These are phyloP conservation scores for Chunga burmeisteri DNA, from an alignment of 2,113 vertebrate species.

Conservation along the genomic window DNA sequence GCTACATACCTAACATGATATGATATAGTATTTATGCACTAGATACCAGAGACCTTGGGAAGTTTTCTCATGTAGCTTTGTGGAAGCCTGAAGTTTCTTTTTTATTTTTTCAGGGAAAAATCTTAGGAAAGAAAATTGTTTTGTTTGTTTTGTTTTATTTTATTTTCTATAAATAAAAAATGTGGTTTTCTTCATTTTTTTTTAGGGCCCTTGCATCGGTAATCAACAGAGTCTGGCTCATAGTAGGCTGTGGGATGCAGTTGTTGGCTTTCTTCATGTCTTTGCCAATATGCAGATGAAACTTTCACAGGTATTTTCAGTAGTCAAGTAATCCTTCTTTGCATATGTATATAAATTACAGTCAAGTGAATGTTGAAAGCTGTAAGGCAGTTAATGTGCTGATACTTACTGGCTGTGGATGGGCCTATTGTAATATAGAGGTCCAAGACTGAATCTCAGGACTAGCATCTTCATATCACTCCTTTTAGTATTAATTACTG, in stretches of 20 bases:
- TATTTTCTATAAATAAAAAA: neutral
- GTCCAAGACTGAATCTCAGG: neutral
- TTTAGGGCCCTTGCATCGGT: constrained; percentile 91
- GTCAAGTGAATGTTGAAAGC: neutral
- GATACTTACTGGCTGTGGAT: neutral
- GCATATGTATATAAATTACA: neutral
- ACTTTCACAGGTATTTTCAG: constrained; percentile 89
- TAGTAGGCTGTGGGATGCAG: constrained; percentile 95
- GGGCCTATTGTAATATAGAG: neutral
- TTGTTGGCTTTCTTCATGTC: constrained; percentile 96
- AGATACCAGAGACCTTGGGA: neutral
- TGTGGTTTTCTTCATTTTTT: neutral
- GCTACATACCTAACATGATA: neutral
- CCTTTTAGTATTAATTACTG: neutral
- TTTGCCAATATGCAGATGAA: constrained; percentile 99
- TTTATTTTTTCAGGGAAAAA: neutral
- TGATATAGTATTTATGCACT: neutral
- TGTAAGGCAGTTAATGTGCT: neutral
- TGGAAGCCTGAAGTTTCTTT: neutral
- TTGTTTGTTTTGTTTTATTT: neutral
- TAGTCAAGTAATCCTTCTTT: constrained; percentile 24
- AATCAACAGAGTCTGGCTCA: constrained; percentile 98
- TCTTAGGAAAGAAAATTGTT: neutral
- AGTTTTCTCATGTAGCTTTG: neutral
- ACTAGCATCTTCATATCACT: neutral